Base-by-base conservation (phyloP, 1,140 invertebrate species). In the Musca domestica region DNA sequence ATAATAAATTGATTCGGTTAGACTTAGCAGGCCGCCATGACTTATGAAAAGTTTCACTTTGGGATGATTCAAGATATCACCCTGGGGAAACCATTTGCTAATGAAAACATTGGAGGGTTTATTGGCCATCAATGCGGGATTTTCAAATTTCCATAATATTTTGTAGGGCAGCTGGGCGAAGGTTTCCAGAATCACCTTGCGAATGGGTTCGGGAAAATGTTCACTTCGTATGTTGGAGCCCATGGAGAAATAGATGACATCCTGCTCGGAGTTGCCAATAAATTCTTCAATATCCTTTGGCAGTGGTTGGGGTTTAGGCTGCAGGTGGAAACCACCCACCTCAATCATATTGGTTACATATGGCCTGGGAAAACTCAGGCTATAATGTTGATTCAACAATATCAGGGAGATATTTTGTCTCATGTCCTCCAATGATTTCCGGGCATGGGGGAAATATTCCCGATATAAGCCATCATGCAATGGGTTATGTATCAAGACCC, bases 21-120 rank as follows among this genome's bases (percentile, higher is more conserved):
- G 83, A 67, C 91, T 90, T 17, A 90, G 82, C 17, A 88, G 74
- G 7, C 92, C 91, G 34, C 89, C 90, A 72, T 92, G 90, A 1
- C 89, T 90, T 19, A 93, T 87, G 72, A 93, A 91, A 0, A 86
- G 82, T 74, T 86, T 87, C 0, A 90, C 82, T 70, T 91, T 91
- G 2, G 84, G 84, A 83, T 92, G 90, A 41, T 85, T 90, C 67
- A 91, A 78, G 68, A 92, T 82, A 69, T 90, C 90, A 19, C 86
- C 86, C 73, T 93, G 90, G 0, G 90, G 90, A 54, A 90, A 81
- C 90, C 90, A 92, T 72, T 86, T 86, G 2, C 81, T 76, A 2
- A 88, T 79, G 48, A 86, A 85, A 3, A 92, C 83, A 83, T 92
- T 92, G 48, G 84, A 74, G 7, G 87, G 86, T 15, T 83, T 80